Evolutionary conservation across 2,888 invertebrate genomes (phyloP), one percentile per base, ranked within the genome.

Genomic region (Sphaeridia pumilis): DNA sequence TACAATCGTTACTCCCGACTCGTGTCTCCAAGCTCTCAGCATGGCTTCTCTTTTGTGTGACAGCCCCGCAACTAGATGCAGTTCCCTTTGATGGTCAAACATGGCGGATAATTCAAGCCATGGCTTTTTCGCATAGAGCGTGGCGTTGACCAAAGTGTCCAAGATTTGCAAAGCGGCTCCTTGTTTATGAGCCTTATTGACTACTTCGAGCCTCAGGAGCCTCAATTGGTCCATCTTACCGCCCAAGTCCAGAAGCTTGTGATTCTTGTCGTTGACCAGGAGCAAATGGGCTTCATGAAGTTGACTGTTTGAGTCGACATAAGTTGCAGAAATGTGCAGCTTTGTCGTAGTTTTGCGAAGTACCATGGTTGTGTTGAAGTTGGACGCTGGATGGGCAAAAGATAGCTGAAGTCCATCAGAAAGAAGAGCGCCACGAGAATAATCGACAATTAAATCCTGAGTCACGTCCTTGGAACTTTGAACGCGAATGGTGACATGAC

Each of bases 41-140:
- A 58, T 61, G 25, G 69, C 58, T 54, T 67, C 66, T 46, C 65
- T 65, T 10, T 61, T 57, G 42, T 66, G 65, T 1, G 67, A 66
- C 46, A 69, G 58, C 4, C 67, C 68, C 43, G 61, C 65, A 25
- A 60, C 57, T 5, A 67, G 24, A 12, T 56, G 54, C 12, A 65
- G 17, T 35, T 52, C 49, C 28, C 57, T 52, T 4, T 42, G 47
- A 4, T 49, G 52, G 2, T 58, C 58, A 43, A 57, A 52, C 10
- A 49, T 52, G 0, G 61, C 10, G 1, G 44, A 38, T 12, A 56
- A 14, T 24, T 60, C 58, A 27, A 61, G n/a, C 38, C 55, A 60
- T 4, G 65, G 62, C 20, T 38, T 38, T 38, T 38, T 14, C 12
- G 38, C 38, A 20, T 38, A 38, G 5, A 38, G 5, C 5, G 38